phyloP scores from a whole-genome alignment of 1,140 invertebrate genomes.

The Drosophila lacertosa region DNA sequence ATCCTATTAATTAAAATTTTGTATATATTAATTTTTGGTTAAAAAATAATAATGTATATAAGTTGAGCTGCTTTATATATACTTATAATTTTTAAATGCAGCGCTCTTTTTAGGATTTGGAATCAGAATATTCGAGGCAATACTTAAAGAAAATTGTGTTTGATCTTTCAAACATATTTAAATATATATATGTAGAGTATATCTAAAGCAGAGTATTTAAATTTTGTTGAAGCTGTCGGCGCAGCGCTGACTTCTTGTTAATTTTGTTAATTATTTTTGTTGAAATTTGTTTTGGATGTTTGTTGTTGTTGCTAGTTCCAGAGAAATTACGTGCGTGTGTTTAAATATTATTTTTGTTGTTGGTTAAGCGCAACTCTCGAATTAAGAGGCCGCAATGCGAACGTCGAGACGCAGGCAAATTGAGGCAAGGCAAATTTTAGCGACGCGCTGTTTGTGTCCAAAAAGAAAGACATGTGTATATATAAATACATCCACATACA shows the following conservation, averaged over 20 bases:
- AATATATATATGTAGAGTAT: background rate
- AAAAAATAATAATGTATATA: too few relatives aligned
- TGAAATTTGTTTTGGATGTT: slow-evolving; percentile 53
- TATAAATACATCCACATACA: background rate
- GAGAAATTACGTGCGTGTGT: slow-evolving; percentile 74
- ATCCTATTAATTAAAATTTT: too few relatives aligned
- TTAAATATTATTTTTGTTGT: slow-evolving; percentile 49
- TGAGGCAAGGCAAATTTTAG: slow-evolving; percentile 28
- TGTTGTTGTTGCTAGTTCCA: slow-evolving; percentile 61
- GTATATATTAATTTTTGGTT: too few relatives aligned
- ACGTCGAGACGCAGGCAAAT: slow-evolving; percentile 7
- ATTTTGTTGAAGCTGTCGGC: slow-evolving; percentile 13
- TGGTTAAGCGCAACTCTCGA: slow-evolving; percentile 16
- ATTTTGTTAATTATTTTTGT: slow-evolving; percentile 72
- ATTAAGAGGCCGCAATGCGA: background rate
- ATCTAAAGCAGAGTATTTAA: slow-evolving; percentile 10
- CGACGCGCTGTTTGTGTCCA: slow-evolving; percentile 24
- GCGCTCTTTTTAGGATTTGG: too few relatives aligned
- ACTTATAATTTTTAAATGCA: too few relatives aligned
- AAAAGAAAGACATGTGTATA: slow-evolving; percentile 42
- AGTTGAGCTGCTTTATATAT: too few relatives aligned
- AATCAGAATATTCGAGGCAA: too few relatives aligned
- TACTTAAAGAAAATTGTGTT: too few relatives aligned
- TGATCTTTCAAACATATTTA: slow-evolving; percentile 10
- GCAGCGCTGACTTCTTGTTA: slow-evolving; percentile 17